Percentiles rank a stretch among this genome's conserved stretches.
These are phyloP conservation scores for Ornithoptera priamus DNA, from an alignment of 2,888 invertebrate genomes.

Conservation along the genomic window DNA sequence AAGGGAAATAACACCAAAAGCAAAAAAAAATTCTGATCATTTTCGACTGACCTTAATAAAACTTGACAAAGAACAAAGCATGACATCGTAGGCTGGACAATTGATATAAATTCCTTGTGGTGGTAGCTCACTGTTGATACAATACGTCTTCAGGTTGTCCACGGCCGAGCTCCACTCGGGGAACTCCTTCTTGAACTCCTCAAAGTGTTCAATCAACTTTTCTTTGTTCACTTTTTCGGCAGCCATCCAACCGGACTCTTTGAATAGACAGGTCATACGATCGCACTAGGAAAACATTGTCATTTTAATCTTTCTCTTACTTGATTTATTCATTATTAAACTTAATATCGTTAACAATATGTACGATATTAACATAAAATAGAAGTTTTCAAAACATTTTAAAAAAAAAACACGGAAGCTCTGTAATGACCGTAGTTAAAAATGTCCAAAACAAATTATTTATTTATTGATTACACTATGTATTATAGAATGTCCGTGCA, in stretches of 20 bases:
- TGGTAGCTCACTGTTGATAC: conserved; percentile 46
- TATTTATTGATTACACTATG: too few relatives aligned
- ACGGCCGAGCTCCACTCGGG: conserved; percentile 54
- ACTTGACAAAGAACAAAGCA: conserved; percentile 47
- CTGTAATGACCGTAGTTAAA: too few relatives aligned
- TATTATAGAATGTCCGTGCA: too few relatives aligned
- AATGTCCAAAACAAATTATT: too few relatives aligned
- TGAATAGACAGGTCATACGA: conserved; percentile 51
- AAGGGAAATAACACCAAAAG: too few relatives aligned
- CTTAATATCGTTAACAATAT: too few relatives aligned
- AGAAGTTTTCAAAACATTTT: too few relatives aligned
- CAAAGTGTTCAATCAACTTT: conserved; percentile 46
- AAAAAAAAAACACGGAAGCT: too few relatives aligned
- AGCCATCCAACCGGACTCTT: conserved; percentile 50
- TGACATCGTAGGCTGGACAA: conserved; percentile 60
- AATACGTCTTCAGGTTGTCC: conserved; percentile 44
- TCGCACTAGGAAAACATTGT: conserved; percentile 52
- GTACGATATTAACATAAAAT: too few relatives aligned
- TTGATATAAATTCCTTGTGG: conserved; percentile 50
- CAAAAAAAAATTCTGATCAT: too few relatives aligned
- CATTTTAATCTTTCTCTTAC: too few relatives aligned
- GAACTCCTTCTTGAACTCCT: conserved; percentile 47
- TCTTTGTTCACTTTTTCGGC: conserved; percentile 46
- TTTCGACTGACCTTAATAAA: conserved; percentile 51
- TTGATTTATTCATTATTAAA: too few relatives aligned